A percentile compares a stretch with the other conserved stretches of the same genome.
Conservation (phyloP, 2,888 invertebrate genomes). For the Thereva unica region DNA sequence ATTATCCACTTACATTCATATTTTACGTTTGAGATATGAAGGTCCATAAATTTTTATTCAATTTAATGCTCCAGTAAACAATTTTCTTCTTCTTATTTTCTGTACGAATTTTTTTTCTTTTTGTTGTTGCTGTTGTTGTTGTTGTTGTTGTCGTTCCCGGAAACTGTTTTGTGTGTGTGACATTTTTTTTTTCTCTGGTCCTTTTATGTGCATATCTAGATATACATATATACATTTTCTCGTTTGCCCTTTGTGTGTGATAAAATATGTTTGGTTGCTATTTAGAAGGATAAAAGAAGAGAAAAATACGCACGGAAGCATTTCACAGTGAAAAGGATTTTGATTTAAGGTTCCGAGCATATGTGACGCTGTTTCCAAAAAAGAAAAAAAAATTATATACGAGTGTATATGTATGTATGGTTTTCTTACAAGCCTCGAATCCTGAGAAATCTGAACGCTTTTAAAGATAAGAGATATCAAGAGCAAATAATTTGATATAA, state of each 20-base stretch:
- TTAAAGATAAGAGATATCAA: too few relatives aligned
- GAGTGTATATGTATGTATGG: too few relatives aligned
- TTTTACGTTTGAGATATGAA: constrained; percentile 49
- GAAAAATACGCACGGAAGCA: constrained; percentile 36
- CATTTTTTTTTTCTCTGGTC: too few relatives aligned
- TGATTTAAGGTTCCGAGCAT: constrained; percentile 24
- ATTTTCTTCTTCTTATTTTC: constrained; percentile 48
- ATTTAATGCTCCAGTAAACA: constrained; percentile 58
- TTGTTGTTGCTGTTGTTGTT: not conserved
- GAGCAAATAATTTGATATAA: too few relatives aligned
- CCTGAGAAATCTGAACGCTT: too few relatives aligned
- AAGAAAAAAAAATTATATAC: too few relatives aligned
- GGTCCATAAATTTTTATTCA: constrained; percentile 58
- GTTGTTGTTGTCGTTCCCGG: too few relatives aligned
- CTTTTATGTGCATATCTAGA: not conserved
- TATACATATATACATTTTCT: not conserved
- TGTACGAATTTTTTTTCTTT: not conserved
- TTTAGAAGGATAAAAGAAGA: constrained; percentile 5
- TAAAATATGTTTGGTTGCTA: not conserved
- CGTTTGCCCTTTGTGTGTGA: not conserved
- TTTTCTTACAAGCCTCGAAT: too few relatives aligned
- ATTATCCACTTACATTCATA: constrained; percentile 46
- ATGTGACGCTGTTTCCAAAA: too few relatives aligned
- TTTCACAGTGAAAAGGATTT: constrained; percentile 26
- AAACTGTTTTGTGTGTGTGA: too few relatives aligned